Evolutionary conservation across 2,888 invertebrate genomes (phyloP).

Genomic region (Andrena trimmerana): DNA sequence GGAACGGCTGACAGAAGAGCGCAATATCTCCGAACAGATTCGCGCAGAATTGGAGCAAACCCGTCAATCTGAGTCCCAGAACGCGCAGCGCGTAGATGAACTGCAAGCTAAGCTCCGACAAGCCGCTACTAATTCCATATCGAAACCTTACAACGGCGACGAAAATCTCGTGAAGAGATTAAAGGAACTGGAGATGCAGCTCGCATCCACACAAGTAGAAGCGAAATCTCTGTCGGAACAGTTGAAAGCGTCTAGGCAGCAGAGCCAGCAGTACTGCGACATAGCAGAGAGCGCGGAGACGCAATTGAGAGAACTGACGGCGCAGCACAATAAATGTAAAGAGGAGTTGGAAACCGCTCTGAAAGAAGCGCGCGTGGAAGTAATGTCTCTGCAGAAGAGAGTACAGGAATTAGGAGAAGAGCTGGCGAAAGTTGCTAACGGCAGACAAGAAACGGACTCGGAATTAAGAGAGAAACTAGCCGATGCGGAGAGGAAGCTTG

Average conservation of each 20-base stretch:
- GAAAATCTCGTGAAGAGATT: slow-evolving; percentile 88
- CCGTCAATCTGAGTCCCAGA: slow-evolving; percentile 88
- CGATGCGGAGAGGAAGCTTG: slow-evolving; percentile 88
- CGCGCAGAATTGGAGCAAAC: slow-evolving; percentile 87
- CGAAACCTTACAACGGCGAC: slow-evolving; percentile 83
- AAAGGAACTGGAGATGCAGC: slow-evolving; percentile 90
- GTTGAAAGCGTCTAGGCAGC: slow-evolving; percentile 90
- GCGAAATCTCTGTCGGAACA: slow-evolving; percentile 90
- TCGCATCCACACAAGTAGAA: slow-evolving; percentile 88
- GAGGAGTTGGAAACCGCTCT: slow-evolving; percentile 88
- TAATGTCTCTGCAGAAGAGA: slow-evolving; percentile 87
- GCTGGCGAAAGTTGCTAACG: slow-evolving; percentile 89
- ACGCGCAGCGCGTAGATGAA: slow-evolving; percentile 89
- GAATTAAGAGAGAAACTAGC: slow-evolving; percentile 86
- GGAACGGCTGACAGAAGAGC: slow-evolving; percentile 91
- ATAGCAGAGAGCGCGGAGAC: slow-evolving; percentile 94
- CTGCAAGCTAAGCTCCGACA: slow-evolving; percentile 89
- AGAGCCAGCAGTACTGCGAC: slow-evolving; percentile 93
- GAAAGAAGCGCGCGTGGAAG: slow-evolving; percentile 83
- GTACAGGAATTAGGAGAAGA: slow-evolving; percentile 90
- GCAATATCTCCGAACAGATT: slow-evolving; percentile 88
- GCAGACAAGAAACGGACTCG: slow-evolving; percentile 87
- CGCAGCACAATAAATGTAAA: slow-evolving; percentile 87
- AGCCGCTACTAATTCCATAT: slow-evolving; percentile 78
- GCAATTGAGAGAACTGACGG: slow-evolving; percentile 89